These are phyloP conservation scores for Rhadina sibilatrix DNA, from an alignment of 2,113 vertebrate genomes.

Conservation along the genomic window DNA sequence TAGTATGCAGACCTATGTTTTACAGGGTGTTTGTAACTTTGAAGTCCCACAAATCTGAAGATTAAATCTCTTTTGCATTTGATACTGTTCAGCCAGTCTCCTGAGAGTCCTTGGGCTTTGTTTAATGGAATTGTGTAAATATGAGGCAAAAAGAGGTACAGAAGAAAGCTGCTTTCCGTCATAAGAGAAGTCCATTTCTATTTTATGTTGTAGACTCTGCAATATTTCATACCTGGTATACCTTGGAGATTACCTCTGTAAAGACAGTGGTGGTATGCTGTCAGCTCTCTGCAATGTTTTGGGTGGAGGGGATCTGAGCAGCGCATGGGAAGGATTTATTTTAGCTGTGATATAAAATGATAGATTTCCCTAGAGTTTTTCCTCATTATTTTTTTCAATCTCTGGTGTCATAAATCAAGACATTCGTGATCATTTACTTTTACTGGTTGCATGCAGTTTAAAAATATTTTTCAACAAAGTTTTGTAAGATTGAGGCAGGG, in stretches of 20 bases:
- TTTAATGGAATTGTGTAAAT: not conserved
- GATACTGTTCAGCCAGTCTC: not conserved
- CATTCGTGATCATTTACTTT: not conserved
- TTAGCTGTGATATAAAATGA: not conserved
- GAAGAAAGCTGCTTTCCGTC: not conserved
- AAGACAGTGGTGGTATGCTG: not conserved
- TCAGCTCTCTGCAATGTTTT: not conserved
- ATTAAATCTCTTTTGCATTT: not conserved
- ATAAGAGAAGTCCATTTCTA: not conserved
- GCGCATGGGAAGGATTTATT: not conserved
- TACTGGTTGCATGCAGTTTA: not conserved
- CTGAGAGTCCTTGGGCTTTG: not conserved
- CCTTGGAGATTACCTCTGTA: not conserved
- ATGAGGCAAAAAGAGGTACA: not conserved
- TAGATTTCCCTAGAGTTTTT: not conserved
- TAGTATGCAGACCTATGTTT: not conserved
- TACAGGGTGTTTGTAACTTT: not conserved
- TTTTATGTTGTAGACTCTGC: not conserved
- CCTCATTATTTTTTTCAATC: not conserved
- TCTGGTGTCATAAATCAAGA: not conserved
- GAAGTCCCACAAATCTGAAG: not conserved
- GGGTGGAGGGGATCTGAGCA: not conserved
- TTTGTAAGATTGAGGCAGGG: not conserved
- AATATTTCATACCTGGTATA: not conserved
- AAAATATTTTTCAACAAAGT: not conserved